Percentiles rank a stretch among this genome's conserved stretches.
Evolutionary conservation across 2,797 vertebrate genomes (phyloP).

Genomic region (Ctenopoma kingsleyae): DNA sequence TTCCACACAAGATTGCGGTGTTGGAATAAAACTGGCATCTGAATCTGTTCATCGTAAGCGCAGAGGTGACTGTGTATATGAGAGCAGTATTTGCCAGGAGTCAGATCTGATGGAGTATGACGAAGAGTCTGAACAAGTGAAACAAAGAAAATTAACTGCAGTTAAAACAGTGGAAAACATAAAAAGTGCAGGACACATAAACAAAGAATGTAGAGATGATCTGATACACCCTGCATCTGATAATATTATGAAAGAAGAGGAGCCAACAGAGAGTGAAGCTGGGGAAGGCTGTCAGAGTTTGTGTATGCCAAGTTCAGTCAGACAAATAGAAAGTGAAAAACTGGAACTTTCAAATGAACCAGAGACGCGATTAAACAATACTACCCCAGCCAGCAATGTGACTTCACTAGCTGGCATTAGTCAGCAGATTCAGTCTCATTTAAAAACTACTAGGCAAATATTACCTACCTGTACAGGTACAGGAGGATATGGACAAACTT

Average conservation of each 20-base stretch:
- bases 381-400: neutral
- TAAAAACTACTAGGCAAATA: constrained; percentile 51
- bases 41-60: constrained; percentile 85
- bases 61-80: constrained; percentile 8
- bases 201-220: constrained; percentile 19
- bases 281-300: constrained; percentile 13
- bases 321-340: constrained; percentile 16
- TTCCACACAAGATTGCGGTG: constrained; percentile 75
- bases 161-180: constrained; percentile 16
- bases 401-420: neutral
- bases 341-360: constrained; percentile 25
- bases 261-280: constrained; percentile 1
- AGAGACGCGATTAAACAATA: neutral
- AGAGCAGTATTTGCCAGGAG: constrained; percentile 22
- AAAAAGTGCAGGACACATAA: constrained; percentile 18
- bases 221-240: constrained; percentile 19
- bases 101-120: constrained; percentile 12
- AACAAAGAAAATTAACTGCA: constrained; percentile 1
- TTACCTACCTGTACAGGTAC: constrained; percentile 42
- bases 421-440: constrained; percentile 28
- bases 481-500: constrained; percentile 48
- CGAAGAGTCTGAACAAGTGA: constrained; percentile 21
- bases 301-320: constrained; percentile 17
- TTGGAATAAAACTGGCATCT: constrained; percentile 85
- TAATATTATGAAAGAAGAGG: constrained; percentile 22